Evolutionary conservation across 2,797 vertebrate species (phyloP).

Genomic region (Molossus alvarezi): DNA sequence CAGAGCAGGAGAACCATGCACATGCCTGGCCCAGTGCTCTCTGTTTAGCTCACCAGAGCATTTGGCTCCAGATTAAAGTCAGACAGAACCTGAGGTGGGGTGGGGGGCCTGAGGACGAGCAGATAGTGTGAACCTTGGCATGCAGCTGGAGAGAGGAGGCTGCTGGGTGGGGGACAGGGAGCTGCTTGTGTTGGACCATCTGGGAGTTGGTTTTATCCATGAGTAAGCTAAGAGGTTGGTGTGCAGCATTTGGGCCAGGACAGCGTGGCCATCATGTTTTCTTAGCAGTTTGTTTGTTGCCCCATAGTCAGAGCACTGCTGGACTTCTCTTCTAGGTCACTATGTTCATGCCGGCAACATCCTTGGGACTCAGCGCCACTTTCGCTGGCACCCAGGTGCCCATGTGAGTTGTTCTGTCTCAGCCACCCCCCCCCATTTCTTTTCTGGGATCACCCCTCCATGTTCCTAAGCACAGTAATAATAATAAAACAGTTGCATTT

Average conservation of each 20-base stretch:
- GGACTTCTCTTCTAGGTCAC: constrained; percentile 90
- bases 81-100: background rate
- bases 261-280: background rate
- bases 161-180: background rate
- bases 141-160: background rate
- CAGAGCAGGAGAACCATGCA: background rate
- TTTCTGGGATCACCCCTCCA: background rate
- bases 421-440: background rate
- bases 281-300: background rate
- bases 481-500: background rate
- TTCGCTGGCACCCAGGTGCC: constrained; percentile 97
- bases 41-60: background rate
- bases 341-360: constrained; percentile 97
- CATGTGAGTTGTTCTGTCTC: constrained; percentile 91
- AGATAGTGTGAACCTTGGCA: background rate
- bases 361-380: constrained; percentile 94
- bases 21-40: background rate
- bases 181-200: background rate
- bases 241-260: background rate
- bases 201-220: background rate
- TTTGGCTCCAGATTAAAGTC: background rate
- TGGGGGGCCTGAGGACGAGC: background rate
- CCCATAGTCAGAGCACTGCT: background rate
- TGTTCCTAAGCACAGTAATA: background rate
- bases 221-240: background rate